These are phyloP conservation scores for Drosophila melanica DNA, from an alignment of 1,140 invertebrate genomes.

Conservation along the genomic window DNA sequence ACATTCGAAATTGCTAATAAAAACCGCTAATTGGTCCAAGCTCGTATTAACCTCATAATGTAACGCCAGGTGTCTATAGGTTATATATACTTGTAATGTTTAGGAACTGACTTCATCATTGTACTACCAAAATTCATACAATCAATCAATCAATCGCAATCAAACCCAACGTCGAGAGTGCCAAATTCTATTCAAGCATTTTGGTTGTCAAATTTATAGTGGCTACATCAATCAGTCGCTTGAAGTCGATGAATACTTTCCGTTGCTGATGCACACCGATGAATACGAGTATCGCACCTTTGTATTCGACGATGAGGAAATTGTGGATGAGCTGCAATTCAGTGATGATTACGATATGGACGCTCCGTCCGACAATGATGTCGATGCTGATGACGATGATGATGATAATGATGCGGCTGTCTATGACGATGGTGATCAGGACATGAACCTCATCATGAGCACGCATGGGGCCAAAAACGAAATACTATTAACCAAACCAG, in stretches of 20 bases:
- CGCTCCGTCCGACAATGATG: slow-evolving; percentile 11
- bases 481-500: slow-evolving; percentile 12
- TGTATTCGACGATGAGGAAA: slow-evolving; percentile 73
- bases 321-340: slow-evolving; percentile 77
- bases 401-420: slow-evolving; percentile 25
- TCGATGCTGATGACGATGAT: slow-evolving; percentile 26
- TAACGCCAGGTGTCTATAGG: slow-evolving; percentile 58
- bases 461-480: slow-evolving; percentile 43
- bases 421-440: slow-evolving; percentile 12
- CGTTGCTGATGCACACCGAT: slow-evolving; percentile 85
- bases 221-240: slow-evolving; percentile 95
- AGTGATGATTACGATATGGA: slow-evolving; percentile 69
- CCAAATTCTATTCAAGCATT: slow-evolving; percentile 61
- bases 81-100: slow-evolving; percentile 32
- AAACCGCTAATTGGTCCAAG: slow-evolving; percentile 50
- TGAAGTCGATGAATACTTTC: slow-evolving; percentile 96
- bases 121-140: slow-evolving; percentile 46
- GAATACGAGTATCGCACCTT: slow-evolving; percentile 74
- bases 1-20: not conserved
- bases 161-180: slow-evolving; percentile 14
- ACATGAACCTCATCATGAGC: slow-evolving; percentile 29
- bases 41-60: slow-evolving; percentile 67
- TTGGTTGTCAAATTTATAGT: slow-evolving; percentile 85
- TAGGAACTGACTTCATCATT: slow-evolving; percentile 48
- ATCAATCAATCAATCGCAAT: slow-evolving; percentile 27